Evolutionary conservation across 2,797 vertebrate species (phyloP).

Genomic region (Pachyuromys duprasi): DNA sequence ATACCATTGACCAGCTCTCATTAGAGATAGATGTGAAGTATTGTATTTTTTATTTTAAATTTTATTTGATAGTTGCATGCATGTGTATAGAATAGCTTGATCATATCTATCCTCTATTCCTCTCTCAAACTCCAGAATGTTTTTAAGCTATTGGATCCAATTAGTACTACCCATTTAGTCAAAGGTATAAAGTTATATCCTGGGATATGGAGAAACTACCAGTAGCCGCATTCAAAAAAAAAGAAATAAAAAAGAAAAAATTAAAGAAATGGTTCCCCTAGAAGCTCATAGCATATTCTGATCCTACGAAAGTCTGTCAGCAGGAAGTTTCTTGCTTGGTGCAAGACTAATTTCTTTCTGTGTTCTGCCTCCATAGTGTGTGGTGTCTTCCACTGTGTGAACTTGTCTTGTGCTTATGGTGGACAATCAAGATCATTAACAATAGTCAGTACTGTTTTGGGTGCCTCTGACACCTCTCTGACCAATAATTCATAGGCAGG

Average conservation of each 20-base stretch:
- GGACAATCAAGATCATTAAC: background rate
- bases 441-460: background rate
- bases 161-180: background rate
- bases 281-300: background rate
- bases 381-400: background rate
- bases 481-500: background rate
- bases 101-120: background rate
- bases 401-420: background rate
- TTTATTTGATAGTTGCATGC: background rate
- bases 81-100: background rate
- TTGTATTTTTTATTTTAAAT: background rate
- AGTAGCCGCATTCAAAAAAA: background rate
- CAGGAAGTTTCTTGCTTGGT: too few relatives aligned
- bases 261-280: background rate
- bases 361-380: background rate
- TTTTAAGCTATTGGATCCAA: background rate
- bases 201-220: background rate
- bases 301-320: background rate
- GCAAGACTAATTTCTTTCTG: background rate
- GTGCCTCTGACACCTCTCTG: background rate
- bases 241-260: too few relatives aligned
- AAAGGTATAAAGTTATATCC: background rate
- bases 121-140: background rate
- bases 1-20: background rate
- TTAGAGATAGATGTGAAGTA: background rate